Percentiles rank a stretch among this genome's conserved stretches.
These are phyloP conservation scores for Dromius quadrimaculatus DNA, from an alignment of 2,888 invertebrate genomes.

Conservation along the genomic window DNA sequence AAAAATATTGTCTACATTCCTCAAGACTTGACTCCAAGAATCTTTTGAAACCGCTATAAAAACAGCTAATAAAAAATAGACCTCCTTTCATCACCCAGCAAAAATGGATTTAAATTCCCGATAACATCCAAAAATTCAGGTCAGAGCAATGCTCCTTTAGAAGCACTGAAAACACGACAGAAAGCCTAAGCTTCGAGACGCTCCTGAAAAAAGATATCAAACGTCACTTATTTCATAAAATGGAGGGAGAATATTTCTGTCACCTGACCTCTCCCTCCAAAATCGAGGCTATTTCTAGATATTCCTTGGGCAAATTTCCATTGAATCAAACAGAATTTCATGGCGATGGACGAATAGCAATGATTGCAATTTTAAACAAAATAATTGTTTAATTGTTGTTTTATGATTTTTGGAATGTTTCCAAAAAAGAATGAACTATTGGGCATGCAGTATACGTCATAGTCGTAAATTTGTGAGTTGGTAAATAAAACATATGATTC, in stretches of 20 bases:
- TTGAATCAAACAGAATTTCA: constrained; percentile 50
- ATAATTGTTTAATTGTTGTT: constrained; percentile 59
- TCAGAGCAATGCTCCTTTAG: constrained; percentile 30
- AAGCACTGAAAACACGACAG: not conserved
- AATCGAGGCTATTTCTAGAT: constrained; percentile 59
- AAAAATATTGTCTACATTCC: no score
- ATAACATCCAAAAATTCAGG: constrained; percentile 25
- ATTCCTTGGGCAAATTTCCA: constrained; percentile 62
- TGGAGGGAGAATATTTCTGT: constrained; percentile 8
- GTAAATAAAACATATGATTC: constrained; percentile 9
- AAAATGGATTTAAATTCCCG: constrained; percentile 1
- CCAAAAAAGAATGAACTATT: not conserved
- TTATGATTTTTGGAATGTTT: constrained; percentile 23
- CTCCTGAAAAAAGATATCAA: not conserved
- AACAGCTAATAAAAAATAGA: no score
- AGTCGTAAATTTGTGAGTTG: constrained; percentile 4
- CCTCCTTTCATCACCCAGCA: not conserved
- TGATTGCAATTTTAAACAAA: constrained; percentile 32
- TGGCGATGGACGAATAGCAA: constrained; percentile 12
- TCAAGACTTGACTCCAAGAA: no score
- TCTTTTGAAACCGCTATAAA: no score
- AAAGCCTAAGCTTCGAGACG: not conserved
- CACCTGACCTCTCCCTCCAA: not conserved
- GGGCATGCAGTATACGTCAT: constrained; percentile 14
- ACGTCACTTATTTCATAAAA: not conserved